Evolutionary conservation across 1,140 invertebrate species (phyloP).

Genomic region (Hycleus cichorii): DNA sequence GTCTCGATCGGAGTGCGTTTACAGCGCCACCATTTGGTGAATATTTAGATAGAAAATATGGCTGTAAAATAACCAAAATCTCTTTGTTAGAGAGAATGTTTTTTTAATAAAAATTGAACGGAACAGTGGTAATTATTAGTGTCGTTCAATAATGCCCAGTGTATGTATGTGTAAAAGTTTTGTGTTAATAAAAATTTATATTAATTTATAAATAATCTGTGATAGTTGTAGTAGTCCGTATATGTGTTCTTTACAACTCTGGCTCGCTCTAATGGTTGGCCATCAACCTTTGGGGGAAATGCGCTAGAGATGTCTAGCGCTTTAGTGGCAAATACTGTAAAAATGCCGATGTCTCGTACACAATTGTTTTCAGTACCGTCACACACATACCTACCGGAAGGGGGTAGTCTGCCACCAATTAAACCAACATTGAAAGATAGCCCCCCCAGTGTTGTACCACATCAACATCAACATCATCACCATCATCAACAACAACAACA

Average conservation of each 20-base stretch:
- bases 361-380: constrained; percentile 36
- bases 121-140: not conserved
- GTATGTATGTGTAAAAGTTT: not conserved
- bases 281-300: constrained; percentile 29
- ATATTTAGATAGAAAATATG: constrained; percentile 26
- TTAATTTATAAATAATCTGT: not conserved
- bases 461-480: constrained; percentile 27
- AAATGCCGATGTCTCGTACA: constrained; percentile 40
- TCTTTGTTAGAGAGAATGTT: constrained; percentile 36
- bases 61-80: constrained; percentile 36
- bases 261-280: constrained; percentile 32
- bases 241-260: constrained; percentile 10
- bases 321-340: constrained; percentile 33
- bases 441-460: constrained; percentile 31
- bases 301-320: constrained; percentile 40
- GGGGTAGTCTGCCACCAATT: constrained; percentile 33
- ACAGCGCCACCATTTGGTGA: constrained; percentile 8
- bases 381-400: constrained; percentile 37
- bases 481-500: constrained; percentile 28
- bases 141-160: not conserved
- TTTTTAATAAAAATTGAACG: constrained; percentile 26
- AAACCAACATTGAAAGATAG: constrained; percentile 35
- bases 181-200: not conserved
- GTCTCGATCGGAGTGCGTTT: not conserved
- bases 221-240: constrained; percentile 11